Percentiles rank a stretch among this genome's conserved stretches.
Conservation (phyloP, 2,797 vertebrate genomes). For the Tympanoctomys barrerae region DNA sequence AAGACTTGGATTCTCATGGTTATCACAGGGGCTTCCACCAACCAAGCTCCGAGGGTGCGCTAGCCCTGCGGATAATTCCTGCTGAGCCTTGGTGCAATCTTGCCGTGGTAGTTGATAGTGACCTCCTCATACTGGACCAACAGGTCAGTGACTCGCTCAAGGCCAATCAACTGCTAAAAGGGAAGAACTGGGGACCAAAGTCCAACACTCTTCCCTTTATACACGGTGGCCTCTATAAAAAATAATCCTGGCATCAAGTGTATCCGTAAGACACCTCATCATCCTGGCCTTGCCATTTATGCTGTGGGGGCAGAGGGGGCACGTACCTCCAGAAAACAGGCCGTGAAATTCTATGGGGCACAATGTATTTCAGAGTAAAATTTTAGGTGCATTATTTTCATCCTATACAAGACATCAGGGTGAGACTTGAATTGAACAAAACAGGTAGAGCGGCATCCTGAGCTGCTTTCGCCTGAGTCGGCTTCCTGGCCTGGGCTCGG, state of each 20-base stretch:
- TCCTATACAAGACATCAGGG: background rate
- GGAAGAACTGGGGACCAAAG: background rate
- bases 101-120: background rate
- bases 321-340: background rate
- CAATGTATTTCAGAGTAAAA: background rate
- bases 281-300: background rate
- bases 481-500: background rate
- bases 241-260: background rate
- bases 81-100: background rate
- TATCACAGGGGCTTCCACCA: background rate
- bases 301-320: background rate
- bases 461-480: background rate
- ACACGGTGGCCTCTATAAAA: background rate
- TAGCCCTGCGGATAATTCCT: background rate
- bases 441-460: background rate
- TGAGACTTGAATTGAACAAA: background rate
- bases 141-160: background rate
- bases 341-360: background rate
- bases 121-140: background rate
- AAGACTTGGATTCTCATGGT: background rate
- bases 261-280: background rate
- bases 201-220: background rate
- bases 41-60: background rate
- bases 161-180: background rate
- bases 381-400: background rate